Conservation (phyloP, 35 echinoderm and acorn worm species). For the Apostichopus californicus region DNA sequence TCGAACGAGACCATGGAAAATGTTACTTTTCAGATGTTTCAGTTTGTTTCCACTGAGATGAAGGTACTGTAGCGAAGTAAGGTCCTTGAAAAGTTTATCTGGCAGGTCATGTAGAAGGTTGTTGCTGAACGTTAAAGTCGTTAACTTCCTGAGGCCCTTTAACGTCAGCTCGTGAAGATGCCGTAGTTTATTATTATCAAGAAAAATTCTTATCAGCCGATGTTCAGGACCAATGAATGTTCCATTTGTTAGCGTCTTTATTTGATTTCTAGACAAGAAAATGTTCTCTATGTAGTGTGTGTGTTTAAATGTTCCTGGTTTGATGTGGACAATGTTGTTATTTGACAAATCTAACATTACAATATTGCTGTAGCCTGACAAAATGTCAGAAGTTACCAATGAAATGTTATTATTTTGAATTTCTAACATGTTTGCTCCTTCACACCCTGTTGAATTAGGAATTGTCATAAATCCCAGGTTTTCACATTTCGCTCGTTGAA, state of each 20-base stretch:
- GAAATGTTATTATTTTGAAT: neutral
- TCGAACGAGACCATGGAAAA: neutral
- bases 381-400: neutral
- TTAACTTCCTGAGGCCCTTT: neutral
- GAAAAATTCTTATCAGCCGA: neutral
- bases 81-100: neutral
- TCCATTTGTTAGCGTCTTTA: neutral
- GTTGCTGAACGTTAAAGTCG: neutral
- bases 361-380: neutral
- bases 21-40: neutral
- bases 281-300: neutral
- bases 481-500: neutral
- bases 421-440: neutral
- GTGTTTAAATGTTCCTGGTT: neutral
- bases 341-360: neutral
- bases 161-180: neutral
- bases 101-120: neutral
- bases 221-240: slow-evolving; percentile 3
- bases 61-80: neutral
- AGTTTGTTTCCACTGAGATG: slow-evolving; percentile 23
- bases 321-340: neutral
- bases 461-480: neutral
- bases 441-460: slow-evolving; percentile 7
- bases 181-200: neutral
- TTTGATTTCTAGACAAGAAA: neutral